Evolutionary conservation across 2,888 invertebrate species (phyloP).

Genomic region (Ichneumoninae sp.): DNA sequence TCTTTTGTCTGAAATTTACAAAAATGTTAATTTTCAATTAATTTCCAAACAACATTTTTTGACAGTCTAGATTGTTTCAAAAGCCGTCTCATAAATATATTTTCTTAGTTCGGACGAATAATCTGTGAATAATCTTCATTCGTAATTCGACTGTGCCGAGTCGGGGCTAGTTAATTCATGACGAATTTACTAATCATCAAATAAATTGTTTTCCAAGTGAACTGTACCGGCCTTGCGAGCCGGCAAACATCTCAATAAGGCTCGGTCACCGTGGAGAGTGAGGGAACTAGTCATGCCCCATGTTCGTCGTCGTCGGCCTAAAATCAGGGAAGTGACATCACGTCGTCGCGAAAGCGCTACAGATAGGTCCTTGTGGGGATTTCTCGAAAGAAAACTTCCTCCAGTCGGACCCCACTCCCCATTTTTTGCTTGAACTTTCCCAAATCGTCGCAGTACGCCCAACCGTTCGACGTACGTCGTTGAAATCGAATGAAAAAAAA

Average conservation of each 20-base stretch:
- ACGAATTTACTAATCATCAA: not conserved
- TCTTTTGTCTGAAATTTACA: too few relatives aligned
- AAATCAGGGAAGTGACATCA: slow-evolving; percentile 63
- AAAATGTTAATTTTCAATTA: too few relatives aligned
- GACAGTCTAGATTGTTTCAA: not conserved
- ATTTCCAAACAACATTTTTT: too few relatives aligned
- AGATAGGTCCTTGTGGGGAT: slow-evolving; percentile 42
- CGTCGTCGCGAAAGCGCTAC: slow-evolving; percentile 34
- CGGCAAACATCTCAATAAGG: slow-evolving; percentile 50
- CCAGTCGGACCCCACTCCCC: not conserved
- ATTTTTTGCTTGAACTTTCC: not conserved
- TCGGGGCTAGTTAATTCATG: not conserved
- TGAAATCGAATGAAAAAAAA: not conserved
- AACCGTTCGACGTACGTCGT: not conserved
- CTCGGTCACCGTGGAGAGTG: slow-evolving; percentile 1
- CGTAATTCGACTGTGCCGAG: not conserved
- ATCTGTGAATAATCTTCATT: not conserved
- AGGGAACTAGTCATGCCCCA: slow-evolving; percentile 51
- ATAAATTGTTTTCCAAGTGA: slow-evolving; percentile 20
- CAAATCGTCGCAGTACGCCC: not conserved
- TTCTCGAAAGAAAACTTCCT: slow-evolving; percentile 17
- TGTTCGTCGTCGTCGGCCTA: slow-evolving; percentile 44
- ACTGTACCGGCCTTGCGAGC: slow-evolving; percentile 37
- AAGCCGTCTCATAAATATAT: not conserved
- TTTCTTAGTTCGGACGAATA: not conserved